A percentile compares a stretch with the other conserved stretches of the same genome.
These are phyloP conservation scores for Grapholita molesta DNA, from an alignment of 1,140 invertebrate species.

Conservation along the genomic window DNA sequence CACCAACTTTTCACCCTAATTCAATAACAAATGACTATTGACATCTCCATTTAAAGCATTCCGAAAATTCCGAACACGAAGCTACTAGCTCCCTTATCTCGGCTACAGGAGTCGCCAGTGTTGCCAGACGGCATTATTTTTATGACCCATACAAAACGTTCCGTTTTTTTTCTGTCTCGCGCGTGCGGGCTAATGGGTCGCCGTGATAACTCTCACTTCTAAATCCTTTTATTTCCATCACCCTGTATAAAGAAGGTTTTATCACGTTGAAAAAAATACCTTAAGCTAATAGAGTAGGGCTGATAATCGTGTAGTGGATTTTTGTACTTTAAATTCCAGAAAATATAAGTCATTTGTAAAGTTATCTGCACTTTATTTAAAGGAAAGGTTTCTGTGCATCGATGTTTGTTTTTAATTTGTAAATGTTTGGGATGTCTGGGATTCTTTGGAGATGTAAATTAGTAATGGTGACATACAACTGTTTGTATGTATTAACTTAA, in stretches of 20 bases:
- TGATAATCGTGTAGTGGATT: conserved; percentile 22
- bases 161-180: conserved; percentile 45
- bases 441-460: conserved; percentile 37
- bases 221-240: conserved; percentile 68
- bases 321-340: conserved; percentile 60
- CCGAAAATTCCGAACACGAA: not conserved
- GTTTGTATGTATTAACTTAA: not conserved
- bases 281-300: conserved; percentile 20
- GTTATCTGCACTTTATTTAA: conserved; percentile 76
- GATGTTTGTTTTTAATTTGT: conserved; percentile 45
- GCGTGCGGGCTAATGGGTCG: conserved; percentile 71
- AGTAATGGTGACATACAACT: not conserved
- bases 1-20: not conserved
- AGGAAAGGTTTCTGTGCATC: conserved; percentile 60
- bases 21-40: conserved; percentile 3
- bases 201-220: conserved; percentile 76
- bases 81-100: conserved; percentile 28
- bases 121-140: conserved; percentile 47
- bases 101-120: conserved; percentile 52
- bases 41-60: conserved; percentile 25
- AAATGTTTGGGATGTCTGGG: conserved; percentile 51
- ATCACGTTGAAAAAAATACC: conserved; percentile 26
- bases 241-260: conserved; percentile 36
- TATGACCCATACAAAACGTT: conserved; percentile 44
- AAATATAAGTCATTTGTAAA: conserved; percentile 73